Conservation (phyloP, 2,113 vertebrate species). For the Istiophorus platypterus region DNA sequence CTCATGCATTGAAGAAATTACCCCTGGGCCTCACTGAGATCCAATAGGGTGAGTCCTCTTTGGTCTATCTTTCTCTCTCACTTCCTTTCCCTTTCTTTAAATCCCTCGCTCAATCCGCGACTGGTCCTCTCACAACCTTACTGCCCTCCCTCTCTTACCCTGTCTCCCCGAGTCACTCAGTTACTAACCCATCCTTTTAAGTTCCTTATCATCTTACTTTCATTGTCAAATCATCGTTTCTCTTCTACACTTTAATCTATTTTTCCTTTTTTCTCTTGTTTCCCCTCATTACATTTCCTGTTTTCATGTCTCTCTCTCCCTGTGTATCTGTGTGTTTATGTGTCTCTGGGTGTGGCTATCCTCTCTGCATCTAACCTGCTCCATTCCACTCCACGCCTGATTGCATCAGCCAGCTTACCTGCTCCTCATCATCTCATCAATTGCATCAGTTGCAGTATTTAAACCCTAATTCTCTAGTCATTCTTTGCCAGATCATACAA, state of each 20-base stretch:
- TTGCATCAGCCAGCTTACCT: no score
- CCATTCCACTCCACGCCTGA: no score
- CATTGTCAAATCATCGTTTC: slow-evolving; percentile 35
- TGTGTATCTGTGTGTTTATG: no score
- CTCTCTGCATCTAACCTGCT: no score
- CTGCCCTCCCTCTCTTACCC: slow-evolving; percentile 23
- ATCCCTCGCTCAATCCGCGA: slow-evolving; percentile 64
- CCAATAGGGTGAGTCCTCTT: slow-evolving; percentile 79
- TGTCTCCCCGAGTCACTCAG: slow-evolving; percentile 37
- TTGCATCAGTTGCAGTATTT: no score
- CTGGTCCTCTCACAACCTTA: slow-evolving; percentile 43
- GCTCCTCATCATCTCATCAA: no score
- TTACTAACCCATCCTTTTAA: slow-evolving; percentile 57
- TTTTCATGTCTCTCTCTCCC: no score
- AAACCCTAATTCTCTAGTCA: no score
- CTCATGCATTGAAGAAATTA: slow-evolving; percentile 84
- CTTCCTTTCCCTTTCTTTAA: slow-evolving; percentile 58
- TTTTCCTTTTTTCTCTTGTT: no score
- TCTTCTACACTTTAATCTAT: background rate
- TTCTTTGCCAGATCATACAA: no score
- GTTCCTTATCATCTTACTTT: slow-evolving; percentile 45
- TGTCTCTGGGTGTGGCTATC: no score
- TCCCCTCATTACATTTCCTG: no score
- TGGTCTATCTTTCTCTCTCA: slow-evolving; percentile 63
- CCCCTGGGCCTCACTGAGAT: slow-evolving; percentile 83